Percentiles rank a stretch among this genome's conserved stretches.
Evolutionary conservation across 1,140 invertebrate species (phyloP).

Genomic region (Aleiodes sp.): DNA sequence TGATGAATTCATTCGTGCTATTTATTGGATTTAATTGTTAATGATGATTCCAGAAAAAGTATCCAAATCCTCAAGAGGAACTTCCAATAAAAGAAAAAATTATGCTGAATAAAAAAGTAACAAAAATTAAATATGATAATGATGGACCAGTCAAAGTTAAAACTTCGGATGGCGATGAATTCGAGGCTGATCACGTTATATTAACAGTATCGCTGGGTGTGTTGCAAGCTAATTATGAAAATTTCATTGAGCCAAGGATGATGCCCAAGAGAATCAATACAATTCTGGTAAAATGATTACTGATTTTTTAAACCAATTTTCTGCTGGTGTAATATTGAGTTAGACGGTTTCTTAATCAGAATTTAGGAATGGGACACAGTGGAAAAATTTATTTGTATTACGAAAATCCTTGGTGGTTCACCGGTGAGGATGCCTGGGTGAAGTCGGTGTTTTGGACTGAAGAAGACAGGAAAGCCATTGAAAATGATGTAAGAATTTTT

Average conservation of each 20-base stretch:
- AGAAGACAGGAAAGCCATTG: conserved; percentile 57
- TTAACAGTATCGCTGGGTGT: conserved; percentile 76
- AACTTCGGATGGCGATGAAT: conserved; percentile 66
- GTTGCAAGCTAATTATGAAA: conserved; percentile 70
- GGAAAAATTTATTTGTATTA: conserved; percentile 78
- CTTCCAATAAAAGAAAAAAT: conserved; percentile 51
- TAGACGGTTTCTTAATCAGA: no score
- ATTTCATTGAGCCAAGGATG: conserved; percentile 71
- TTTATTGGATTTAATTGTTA: no score
- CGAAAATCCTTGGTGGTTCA: conserved; percentile 70
- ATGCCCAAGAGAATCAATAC: conserved; percentile 70
- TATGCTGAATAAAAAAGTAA: conserved; percentile 53
- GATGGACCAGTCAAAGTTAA: conserved; percentile 43
- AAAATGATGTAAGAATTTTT: conserved; percentile 32
- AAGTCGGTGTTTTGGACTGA: conserved; percentile 67
- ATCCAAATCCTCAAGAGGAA: conserved; percentile 39
- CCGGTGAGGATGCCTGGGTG: conserved; percentile 47
- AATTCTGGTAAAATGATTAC: conserved; percentile 62
- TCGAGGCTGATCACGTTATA: conserved; percentile 73
- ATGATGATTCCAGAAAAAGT: conserved; percentile 49
- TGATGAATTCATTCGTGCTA: neutral
- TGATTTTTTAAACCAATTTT: no score
- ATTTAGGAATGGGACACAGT: conserved; percentile 69
- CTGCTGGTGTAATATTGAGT: no score
- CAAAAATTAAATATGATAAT: conserved; percentile 49